Base-by-base conservation (phyloP, 2,797 vertebrate species). In the Trematomus bernacchii region DNA sequence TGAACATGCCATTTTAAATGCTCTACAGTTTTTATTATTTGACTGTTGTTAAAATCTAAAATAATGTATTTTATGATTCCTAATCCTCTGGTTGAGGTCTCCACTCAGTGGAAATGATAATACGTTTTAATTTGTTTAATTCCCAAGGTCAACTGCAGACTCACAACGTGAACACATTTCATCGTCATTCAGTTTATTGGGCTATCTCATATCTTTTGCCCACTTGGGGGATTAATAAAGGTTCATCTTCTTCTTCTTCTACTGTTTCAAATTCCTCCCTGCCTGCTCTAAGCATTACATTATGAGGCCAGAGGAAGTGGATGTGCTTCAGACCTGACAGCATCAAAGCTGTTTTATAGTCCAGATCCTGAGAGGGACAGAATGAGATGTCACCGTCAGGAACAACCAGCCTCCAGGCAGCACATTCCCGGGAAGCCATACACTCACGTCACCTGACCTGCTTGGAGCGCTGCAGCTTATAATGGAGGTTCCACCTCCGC, bases 351-450 rank as follows among this genome's bases (percentile, higher is more conserved):
- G 44, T 65, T 85, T 82, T 80, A 85, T 79, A 77, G 82, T 82
- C 76, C 69, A 65, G 62, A 68, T 87, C 71, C 80, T 71, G 66
- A 77, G 76, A 73, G 23, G 60, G n/a, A 74, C 62, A 79, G 80
- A 85, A 85, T 87, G 85, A 83, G 77, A 79, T 85, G 82, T 87
- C 79, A 76, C 78, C 74, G 71, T 79, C 67, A 54, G 70, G 79
- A 85, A 88, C 75, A 81, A 74, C 37, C 18, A 70, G 76, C 77
- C 84, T 80, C 55, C 79, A 69, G 85, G 87, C 82, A 33, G 67
- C 80, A 77, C 77, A 67, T 80, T 78, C 54, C 62, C 3, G 4
- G 57, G 70, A 69, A 82, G 73, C 70, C 62, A 72, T 66, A n/a
- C 63, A 58, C 73, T 72, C 77, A 66, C 33, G 68, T 86, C 73